Evolutionary conservation across 2,113 vertebrate genomes (phyloP).

Genomic region (Neopipo cinnamomea): DNA sequence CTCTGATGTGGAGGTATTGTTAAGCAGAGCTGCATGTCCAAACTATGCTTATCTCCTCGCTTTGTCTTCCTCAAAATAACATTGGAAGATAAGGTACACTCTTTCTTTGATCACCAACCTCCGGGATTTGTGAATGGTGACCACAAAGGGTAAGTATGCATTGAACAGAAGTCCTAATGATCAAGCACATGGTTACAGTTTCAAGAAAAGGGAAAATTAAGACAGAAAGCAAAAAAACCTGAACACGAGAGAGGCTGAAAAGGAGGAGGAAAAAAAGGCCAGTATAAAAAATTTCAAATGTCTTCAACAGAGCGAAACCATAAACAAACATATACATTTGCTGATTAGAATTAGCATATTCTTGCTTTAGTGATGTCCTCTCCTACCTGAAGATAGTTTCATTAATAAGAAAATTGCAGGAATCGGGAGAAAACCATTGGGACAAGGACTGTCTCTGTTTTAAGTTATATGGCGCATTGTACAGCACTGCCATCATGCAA

Average conservation of each 20-base stretch:
- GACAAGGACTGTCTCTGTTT: not conserved
- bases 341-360: not conserved
- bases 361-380: not conserved
- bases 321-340: not conserved
- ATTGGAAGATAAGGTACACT: conserved; percentile 41
- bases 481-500: not conserved
- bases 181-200: not conserved
- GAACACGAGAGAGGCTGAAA: not conserved
- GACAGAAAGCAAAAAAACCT: not conserved
- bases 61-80: conserved; percentile 67
- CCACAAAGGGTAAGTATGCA: conserved; percentile 16
- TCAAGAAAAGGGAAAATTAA: not conserved
- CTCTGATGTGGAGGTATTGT: not conserved
- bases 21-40: conserved; percentile 22
- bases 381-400: not conserved
- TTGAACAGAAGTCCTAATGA: conserved; percentile 6
- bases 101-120: conserved; percentile 61
- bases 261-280: not conserved
- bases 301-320: not conserved
- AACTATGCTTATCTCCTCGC: conserved; percentile 56
- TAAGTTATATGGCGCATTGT: not conserved
- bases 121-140: not conserved
- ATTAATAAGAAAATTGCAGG: not conserved
- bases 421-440: not conserved
- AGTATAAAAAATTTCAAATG: not conserved